These are phyloP conservation scores for Trachurus trachurus DNA, from an alignment of 2,797 vertebrate species.

Conservation along the genomic window DNA sequence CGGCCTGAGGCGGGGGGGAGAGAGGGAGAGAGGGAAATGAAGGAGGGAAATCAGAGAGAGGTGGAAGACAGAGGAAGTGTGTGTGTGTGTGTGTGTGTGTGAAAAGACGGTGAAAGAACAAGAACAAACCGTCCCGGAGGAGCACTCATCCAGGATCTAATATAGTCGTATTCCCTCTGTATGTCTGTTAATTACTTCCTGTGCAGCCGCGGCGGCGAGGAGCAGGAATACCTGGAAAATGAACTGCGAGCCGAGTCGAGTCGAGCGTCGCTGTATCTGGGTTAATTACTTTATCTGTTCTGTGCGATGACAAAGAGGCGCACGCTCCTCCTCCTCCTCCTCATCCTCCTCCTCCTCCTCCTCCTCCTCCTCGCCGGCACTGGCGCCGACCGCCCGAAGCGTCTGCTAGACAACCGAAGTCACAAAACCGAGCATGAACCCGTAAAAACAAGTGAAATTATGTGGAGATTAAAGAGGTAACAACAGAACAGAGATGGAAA, in stretches of 20 bases:
- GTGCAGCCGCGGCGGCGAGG: constrained; percentile 50
- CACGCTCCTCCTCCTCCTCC: no score
- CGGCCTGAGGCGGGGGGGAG: constrained; percentile 61
- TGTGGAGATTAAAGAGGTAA: no score
- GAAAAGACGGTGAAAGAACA: constrained; percentile 70
- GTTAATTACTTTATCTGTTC: constrained; percentile 75
- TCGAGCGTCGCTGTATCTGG: constrained; percentile 66
- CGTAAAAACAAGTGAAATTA: not conserved
- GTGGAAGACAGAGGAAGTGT: not conserved
- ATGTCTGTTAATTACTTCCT: constrained; percentile 82
- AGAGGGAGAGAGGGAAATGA: constrained; percentile 18
- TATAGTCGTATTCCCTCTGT: constrained; percentile 79
- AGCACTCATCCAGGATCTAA: constrained; percentile 78
- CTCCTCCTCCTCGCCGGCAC: no score
- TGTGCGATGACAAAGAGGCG: not conserved
- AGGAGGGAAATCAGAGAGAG: constrained; percentile 35
- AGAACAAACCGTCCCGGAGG: constrained; percentile 76
- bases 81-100: constrained; percentile 4
- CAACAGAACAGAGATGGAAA: not conserved
- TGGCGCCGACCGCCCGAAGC: constrained; percentile 35
- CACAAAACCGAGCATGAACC: constrained; percentile 25
- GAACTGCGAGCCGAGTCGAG: constrained; percentile 46
- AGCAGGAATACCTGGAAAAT: constrained; percentile 68
- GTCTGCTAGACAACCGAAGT: not conserved
- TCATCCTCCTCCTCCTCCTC: no score